Evolutionary conservation across 2,797 vertebrate species (phyloP).

Genomic region (Salarias fasciatus): DNA sequence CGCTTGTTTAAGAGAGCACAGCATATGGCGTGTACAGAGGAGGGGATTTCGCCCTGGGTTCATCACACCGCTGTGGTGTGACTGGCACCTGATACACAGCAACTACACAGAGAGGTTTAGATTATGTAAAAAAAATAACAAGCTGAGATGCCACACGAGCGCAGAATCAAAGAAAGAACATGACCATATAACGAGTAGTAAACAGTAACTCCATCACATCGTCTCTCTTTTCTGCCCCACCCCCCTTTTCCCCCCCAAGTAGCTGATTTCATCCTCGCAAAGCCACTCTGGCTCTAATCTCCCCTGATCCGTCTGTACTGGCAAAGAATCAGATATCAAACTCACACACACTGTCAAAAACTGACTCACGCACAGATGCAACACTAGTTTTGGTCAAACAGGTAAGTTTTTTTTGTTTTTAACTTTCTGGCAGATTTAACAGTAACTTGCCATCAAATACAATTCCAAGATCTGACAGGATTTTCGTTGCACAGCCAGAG

Average conservation of each 20-base stretch:
- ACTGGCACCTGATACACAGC: constrained; percentile 30
- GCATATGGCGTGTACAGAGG: constrained; percentile 30
- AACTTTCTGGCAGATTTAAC: constrained; percentile 2
- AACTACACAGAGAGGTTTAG: constrained; percentile 9
- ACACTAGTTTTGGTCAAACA: neutral
- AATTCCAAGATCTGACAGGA: constrained; percentile 6
- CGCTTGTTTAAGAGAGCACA: constrained; percentile 4
- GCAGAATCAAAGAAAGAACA: constrained; percentile 16
- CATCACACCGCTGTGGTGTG: constrained; percentile 29
- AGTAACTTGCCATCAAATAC: neutral
- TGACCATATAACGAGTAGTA: constrained; percentile 29
- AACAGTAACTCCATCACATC: constrained; percentile 38
- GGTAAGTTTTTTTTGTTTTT: constrained; percentile 2
- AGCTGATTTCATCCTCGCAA: constrained; percentile 79
- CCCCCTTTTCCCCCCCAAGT: constrained; percentile 60
- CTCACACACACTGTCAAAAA: constrained; percentile 30
- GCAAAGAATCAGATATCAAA: constrained; percentile 73
- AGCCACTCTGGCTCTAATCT: constrained; percentile 79
- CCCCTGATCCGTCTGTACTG: constrained; percentile 71
- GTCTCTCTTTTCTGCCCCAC: constrained; percentile 23
- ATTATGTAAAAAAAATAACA: constrained; percentile 25
- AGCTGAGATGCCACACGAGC: constrained; percentile 4
- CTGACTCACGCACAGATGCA: too few relatives aligned
- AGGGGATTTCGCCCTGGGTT: constrained; percentile 15
- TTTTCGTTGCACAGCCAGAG: constrained; percentile 30